Conservation (phyloP, 2,888 invertebrate species). For the Cephus spinipes region DNA sequence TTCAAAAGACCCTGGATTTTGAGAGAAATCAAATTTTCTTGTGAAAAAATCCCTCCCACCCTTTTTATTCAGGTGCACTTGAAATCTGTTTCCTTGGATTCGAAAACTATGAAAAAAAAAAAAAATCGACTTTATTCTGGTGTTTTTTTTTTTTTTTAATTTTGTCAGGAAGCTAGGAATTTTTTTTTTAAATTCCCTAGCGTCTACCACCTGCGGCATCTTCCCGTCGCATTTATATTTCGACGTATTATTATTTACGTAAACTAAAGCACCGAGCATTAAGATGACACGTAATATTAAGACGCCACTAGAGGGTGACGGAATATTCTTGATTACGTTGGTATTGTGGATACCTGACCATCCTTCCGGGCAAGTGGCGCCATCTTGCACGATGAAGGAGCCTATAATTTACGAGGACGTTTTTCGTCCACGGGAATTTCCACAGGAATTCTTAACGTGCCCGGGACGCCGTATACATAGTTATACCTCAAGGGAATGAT, state of each 20-base stretch:
- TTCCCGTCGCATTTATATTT: constrained; percentile 16
- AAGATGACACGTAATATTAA: constrained; percentile 10
- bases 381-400: background rate
- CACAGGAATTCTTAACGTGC: background rate
- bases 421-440: background rate
- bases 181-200: background rate
- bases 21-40: background rate
- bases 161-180: background rate
- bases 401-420: constrained; percentile 9
- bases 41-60: background rate
- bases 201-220: constrained; percentile 12
- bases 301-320: constrained; percentile 26
- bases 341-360: background rate
- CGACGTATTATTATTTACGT: constrained; percentile 3
- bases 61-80: background rate
- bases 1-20: background rate
- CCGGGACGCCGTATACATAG: background rate
- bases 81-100: background rate
- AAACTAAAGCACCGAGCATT: background rate
- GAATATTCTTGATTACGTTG: constrained; percentile 25
- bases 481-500: background rate
- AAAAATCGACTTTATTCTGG: background rate
- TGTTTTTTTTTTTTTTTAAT: background rate
- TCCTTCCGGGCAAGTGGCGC: background rate
- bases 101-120: background rate